A percentile compares a stretch with the other conserved stretches of the same genome.
phyloP scores from a whole-genome alignment of 2,797 vertebrate genomes.

The Centroberyx gerrardi region DNA sequence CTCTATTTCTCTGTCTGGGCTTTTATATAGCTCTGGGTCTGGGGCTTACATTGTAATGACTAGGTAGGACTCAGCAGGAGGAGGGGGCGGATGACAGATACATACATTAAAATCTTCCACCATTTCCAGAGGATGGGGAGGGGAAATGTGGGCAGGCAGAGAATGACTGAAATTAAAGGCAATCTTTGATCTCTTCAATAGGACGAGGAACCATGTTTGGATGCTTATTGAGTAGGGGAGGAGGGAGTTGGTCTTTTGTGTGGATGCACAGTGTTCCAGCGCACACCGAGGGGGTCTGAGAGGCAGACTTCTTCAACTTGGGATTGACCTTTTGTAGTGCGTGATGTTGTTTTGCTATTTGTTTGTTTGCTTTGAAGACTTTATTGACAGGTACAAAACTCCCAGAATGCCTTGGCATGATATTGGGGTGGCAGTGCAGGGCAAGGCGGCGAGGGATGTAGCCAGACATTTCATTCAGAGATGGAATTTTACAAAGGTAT shows the following conservation, averaged over 20 bases:
- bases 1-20: conserved; percentile 59
- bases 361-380: conserved; percentile 62
- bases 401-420: conserved; percentile 66
- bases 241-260: conserved; percentile 62
- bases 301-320: conserved; percentile 45
- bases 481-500: conserved; percentile 69
- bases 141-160: conserved; percentile 14
- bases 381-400: conserved; percentile 62
- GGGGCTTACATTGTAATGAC: conserved; percentile 55
- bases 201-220: conserved; percentile 42
- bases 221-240: conserved; percentile 44
- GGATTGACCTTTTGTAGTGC: conserved; percentile 44
- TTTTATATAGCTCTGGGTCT: conserved; percentile 57
- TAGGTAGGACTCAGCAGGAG: conserved; percentile 55
- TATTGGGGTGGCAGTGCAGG: conserved; percentile 50
- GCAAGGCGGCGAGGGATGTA: conserved; percentile 46
- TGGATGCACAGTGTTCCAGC: conserved; percentile 40
- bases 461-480: conserved; percentile 61
- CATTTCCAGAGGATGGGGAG: conserved; percentile 41
- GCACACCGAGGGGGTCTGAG: conserved; percentile 22
- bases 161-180: conserved; percentile 59
- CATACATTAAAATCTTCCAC: conserved; percentile 69
- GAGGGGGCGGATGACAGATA: conserved; percentile 49
- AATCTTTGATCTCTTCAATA: conserved; percentile 58
- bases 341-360: conserved; percentile 37